Evolutionary conservation across 2,888 invertebrate species (phyloP).

Genomic region (Alsophila aescularia): DNA sequence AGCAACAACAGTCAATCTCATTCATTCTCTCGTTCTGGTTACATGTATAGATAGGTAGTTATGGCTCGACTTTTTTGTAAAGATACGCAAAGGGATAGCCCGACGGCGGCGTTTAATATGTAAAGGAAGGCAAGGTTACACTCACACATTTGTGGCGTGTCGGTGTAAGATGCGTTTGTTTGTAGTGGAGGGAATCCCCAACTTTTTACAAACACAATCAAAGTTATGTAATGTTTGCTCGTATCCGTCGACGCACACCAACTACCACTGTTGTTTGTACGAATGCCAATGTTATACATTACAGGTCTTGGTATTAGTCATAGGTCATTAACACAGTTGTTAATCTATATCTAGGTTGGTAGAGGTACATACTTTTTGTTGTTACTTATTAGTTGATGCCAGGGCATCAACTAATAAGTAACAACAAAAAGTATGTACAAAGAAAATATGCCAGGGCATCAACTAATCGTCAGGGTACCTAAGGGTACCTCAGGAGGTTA

Average conservation of each 20-base stretch:
- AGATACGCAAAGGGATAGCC: conserved; percentile 83
- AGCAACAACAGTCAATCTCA: conserved; percentile 81
- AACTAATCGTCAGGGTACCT: no score
- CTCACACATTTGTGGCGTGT: conserved; percentile 71
- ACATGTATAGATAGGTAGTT: conserved; percentile 69
- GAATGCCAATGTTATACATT: conserved; percentile 80
- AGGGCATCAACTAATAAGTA: no score
- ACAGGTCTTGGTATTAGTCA: conserved; percentile 76
- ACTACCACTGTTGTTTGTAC: conserved; percentile 76
- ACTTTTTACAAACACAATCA: conserved; percentile 85
- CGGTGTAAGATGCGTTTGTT: conserved; percentile 77
- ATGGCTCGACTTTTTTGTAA: conserved; percentile 77
- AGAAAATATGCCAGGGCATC: no score
- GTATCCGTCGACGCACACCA: conserved; percentile 74
- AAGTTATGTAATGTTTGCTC: conserved; percentile 84
- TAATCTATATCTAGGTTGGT: conserved; percentile 24
- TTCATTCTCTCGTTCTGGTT: conserved; percentile 79
- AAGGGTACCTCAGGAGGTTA: no score
- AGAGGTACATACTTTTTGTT: no score
- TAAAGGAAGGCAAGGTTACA: conserved; percentile 84
- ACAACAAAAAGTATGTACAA: no score
- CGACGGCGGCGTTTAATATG: conserved; percentile 83
- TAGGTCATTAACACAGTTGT: conserved; percentile 74
- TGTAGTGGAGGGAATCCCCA: conserved; percentile 84
- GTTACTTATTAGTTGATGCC: no score